These are phyloP conservation scores for Neoniphon sammara DNA, from an alignment of 2,797 vertebrate species.

Conservation along the genomic window DNA sequence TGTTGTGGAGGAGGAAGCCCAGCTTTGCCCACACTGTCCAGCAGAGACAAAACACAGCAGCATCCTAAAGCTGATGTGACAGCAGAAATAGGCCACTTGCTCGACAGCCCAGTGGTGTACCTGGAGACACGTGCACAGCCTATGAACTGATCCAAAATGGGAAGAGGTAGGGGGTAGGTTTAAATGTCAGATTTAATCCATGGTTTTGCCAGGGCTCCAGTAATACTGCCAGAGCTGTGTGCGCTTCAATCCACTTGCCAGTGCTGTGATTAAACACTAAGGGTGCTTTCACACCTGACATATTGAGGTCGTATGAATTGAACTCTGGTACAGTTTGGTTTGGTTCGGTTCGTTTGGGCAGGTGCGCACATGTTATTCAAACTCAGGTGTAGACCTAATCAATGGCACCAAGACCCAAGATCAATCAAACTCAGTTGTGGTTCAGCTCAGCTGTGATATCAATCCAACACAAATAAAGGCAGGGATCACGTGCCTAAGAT, in stretches of 20 bases:
- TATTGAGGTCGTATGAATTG: no score
- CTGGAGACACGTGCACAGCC: neutral
- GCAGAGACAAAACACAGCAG: neutral
- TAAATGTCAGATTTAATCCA: neutral
- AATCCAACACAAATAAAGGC: no score
- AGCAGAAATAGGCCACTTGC: neutral
- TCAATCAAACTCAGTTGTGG: no score
- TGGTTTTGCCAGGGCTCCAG: neutral
- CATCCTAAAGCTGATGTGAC: neutral
- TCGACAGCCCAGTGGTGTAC: neutral
- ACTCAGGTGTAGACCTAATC: no score
- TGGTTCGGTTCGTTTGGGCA: no score
- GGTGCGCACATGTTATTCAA: no score
- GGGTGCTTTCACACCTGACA: no score
- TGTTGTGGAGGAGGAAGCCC: neutral
- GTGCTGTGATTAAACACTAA: neutral
- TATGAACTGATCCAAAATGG: neutral
- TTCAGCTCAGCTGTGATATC: no score
- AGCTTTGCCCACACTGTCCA: conserved; percentile 4
- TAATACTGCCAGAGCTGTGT: neutral
- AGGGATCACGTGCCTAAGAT: neutral
- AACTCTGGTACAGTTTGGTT: no score
- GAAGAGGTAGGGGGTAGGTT: neutral
- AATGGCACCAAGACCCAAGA: no score
- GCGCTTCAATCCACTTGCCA: neutral